A percentile compares a stretch with the other conserved stretches of the same genome.
Conservation (phyloP, 2,797 vertebrate species). For the Vespertilio murinus region DNA sequence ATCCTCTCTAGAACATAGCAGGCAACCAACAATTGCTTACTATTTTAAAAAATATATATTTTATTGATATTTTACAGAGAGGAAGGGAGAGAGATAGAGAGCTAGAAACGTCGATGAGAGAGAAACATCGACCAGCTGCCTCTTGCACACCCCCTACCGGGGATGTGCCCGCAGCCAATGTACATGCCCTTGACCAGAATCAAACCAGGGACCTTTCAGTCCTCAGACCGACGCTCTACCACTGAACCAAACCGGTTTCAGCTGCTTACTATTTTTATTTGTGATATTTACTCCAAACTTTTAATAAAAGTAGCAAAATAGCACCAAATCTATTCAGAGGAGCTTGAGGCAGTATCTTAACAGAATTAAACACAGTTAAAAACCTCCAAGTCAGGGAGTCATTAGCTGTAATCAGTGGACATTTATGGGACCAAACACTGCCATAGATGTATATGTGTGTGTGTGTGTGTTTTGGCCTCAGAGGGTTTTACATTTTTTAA, state of each 20-base stretch:
- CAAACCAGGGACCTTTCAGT: too few relatives aligned
- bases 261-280: not conserved
- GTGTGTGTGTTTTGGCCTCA: not conserved
- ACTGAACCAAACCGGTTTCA: too few relatives aligned
- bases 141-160: too few relatives aligned
- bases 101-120: too few relatives aligned
- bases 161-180: too few relatives aligned
- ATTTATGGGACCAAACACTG: not conserved
- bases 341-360: not conserved
- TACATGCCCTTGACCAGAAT: too few relatives aligned
- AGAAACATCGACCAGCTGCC: too few relatives aligned
- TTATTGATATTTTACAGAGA: too few relatives aligned
- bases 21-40: not conserved
- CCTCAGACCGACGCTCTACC: too few relatives aligned
- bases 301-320: slow-evolving; percentile 17
- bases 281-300: not conserved
- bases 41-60: not conserved
- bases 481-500: not conserved
- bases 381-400: not conserved
- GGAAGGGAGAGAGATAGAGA: too few relatives aligned
- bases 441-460: not conserved
- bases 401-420: not conserved
- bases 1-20: not conserved
- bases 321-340: not conserved
- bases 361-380: not conserved